phyloP scores from a whole-genome alignment of 2,113 vertebrate species.

The Nycticorax nycticorax region DNA sequence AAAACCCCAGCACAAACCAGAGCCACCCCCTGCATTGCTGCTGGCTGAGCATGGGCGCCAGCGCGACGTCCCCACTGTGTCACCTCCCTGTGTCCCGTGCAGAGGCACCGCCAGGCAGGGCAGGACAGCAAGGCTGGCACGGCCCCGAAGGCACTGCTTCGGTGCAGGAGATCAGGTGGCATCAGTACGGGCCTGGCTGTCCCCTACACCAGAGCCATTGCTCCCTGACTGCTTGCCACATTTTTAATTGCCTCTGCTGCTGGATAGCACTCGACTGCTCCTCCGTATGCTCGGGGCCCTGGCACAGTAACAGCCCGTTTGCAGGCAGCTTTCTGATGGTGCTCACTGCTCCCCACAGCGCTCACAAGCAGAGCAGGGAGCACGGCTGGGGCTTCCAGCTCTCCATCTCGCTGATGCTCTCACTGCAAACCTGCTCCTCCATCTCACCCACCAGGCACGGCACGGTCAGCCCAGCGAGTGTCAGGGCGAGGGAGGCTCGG shows the following conservation, averaged over 20 bases:
- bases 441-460: rapidly evolving
- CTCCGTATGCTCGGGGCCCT: background rate
- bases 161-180: background rate
- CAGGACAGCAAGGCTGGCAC: background rate
- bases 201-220: rapidly evolving
- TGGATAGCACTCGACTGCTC: background rate
- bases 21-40: rapidly evolving
- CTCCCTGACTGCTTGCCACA: background rate
- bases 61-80: rapidly evolving
- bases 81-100: background rate
- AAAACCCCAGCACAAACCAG: background rate
- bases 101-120: background rate
- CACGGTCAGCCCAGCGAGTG: background rate
- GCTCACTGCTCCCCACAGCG: background rate
- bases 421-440: background rate
- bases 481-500: rapidly evolving
- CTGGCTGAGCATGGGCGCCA: rapidly evolving
- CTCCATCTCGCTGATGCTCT: background rate
- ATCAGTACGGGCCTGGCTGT: background rate
- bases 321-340: background rate
- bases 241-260: background rate
- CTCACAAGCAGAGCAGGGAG: background rate
- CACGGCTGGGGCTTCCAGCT: background rate
- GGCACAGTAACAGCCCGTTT: rapidly evolving
- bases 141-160: background rate